Conservation (phyloP, 1,140 invertebrate species). For the Scaptomyza pallida region DNA sequence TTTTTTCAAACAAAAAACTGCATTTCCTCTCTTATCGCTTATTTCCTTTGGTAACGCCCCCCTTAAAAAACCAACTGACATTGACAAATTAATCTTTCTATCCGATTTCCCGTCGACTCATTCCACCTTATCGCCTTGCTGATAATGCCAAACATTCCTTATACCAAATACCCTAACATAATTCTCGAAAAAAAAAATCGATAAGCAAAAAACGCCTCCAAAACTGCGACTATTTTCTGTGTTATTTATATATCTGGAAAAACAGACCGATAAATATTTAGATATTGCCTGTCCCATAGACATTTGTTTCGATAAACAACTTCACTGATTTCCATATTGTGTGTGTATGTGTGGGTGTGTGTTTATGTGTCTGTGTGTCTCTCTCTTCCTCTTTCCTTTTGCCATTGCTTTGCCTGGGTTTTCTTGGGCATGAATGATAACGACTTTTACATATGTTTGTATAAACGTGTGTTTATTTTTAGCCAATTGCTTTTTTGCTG, state of each 20-base stretch:
- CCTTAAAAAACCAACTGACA: background rate
- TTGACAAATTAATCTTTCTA: background rate
- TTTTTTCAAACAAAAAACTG: background rate
- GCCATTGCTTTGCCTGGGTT: constrained; percentile 1
- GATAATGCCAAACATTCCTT: background rate
- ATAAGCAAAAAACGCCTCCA: constrained; percentile 26
- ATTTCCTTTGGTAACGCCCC: constrained; percentile 2
- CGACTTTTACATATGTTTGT: constrained; percentile 8
- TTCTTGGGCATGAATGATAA: constrained; percentile 37
- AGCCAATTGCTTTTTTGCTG: constrained; percentile 37
- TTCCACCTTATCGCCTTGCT: background rate
- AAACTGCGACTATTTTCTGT: constrained; percentile 1
- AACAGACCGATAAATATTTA: constrained; percentile 18
- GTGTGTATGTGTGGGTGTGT: too few relatives aligned
- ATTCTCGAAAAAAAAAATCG: background rate
- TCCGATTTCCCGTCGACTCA: constrained; percentile 1
- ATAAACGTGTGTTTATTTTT: constrained; percentile 43
- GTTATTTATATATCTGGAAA: background rate
- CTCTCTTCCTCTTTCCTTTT: background rate
- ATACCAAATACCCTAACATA: constrained; percentile 4
- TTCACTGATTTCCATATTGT: constrained; percentile 61
- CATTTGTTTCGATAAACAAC: constrained; percentile 24
- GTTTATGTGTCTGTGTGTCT: background rate
- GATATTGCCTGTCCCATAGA: constrained; percentile 12
- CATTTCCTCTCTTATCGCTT: background rate